These are phyloP conservation scores for Albula goreensis DNA, from an alignment of 2,113 vertebrate genomes.

Conservation along the genomic window DNA sequence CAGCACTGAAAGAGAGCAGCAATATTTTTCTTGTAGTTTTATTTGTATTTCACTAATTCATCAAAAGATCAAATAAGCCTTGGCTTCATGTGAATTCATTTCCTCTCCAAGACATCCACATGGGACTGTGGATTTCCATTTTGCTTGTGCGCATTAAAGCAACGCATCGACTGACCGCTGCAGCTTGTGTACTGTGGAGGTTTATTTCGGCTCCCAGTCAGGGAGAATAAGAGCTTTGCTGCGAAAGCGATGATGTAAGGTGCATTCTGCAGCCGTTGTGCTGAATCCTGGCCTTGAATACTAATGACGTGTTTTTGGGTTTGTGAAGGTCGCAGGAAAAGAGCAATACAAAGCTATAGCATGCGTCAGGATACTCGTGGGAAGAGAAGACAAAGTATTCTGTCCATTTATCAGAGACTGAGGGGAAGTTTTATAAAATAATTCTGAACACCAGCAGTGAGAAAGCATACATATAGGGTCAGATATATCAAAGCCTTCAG, in stretches of 20 bases:
- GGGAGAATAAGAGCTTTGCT: not conserved
- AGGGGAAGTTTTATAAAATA: not conserved
- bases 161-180: not conserved
- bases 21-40: not conserved
- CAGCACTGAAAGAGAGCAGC: not conserved
- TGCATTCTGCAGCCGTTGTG: constrained; percentile 6
- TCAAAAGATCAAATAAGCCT: not conserved
- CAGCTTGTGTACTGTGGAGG: not conserved
- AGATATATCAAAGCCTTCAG: no score
- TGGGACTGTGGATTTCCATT: not conserved
- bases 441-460: not conserved
- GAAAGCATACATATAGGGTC: not conserved
- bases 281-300: constrained; percentile 6
- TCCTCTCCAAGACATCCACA: not conserved
- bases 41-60: not conserved
- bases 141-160: not conserved
- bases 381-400: not conserved
- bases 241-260: constrained; percentile 11
- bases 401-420: not conserved
- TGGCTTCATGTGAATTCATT: not conserved
- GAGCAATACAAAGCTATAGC: not conserved
- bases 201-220: not conserved
- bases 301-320: not conserved
- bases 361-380: not conserved
- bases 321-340: constrained; percentile 6